Base-by-base conservation (phyloP, 2,113 vertebrate genomes). In the Crotalus tigris region DNA sequence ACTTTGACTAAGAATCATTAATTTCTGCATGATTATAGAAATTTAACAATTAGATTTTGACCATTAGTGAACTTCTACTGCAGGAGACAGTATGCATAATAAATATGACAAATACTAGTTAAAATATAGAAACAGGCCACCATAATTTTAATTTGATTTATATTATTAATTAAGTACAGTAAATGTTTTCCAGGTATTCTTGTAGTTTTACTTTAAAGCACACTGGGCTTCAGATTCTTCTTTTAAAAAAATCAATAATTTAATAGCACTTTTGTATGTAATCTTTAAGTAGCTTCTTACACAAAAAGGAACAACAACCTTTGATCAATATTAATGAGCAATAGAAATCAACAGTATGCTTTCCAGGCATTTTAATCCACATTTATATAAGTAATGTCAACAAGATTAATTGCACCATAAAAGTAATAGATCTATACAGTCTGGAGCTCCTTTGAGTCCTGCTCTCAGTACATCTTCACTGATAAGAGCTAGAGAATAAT, bases 261-360 rank as follows among this genome's bases (percentile, higher is more conserved):
- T 64, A 96, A 87, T 95, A 97, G 97, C 96, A 95, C 92, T 96
- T 97, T 85, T 95, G 81, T 92, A 96, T 91, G 95, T 97, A 97
- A 97, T 97, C 96, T 97, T 97, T 97, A 97, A 97, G 93, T 96
- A 95, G 95, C 91, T 97, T 93, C 96, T 88, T 97, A 97, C 94
- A 97, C 94, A 97, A 97, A 44, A 94, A 92, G 90, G 95, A 96
- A 94, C 91, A 94, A 92, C 91, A 93, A 93, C 93, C 93, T 95
- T 93, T 96, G 96, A 97, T 98, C 97, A 96, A 98, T 98, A 97
- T 97, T 97, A 98, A 98, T 97, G 97, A 97, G 97, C 93, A 95
- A 75, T 39, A 44, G 94, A 96, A 97, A 96, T 95, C 96, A 96
- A 85, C 92, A 94, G 88, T 93, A 93, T 97, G 96, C 89, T 97